A percentile compares a stretch with the other conserved stretches of the same genome.
Conservation (phyloP, 2,113 vertebrate genomes). For the Tychaedon coryphoeus region DNA sequence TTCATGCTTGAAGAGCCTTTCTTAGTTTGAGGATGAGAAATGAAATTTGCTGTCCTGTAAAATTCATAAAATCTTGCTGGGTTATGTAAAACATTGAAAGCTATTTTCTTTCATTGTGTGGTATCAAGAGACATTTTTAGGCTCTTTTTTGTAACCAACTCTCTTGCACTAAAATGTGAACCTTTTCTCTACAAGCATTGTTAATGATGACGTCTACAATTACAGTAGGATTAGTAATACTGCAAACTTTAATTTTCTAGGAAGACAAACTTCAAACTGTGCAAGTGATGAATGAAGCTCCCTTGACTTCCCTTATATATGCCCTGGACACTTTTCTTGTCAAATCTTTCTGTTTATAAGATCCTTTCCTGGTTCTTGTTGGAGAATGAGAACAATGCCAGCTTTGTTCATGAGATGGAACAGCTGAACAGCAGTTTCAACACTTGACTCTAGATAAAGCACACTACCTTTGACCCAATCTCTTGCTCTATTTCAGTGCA, state of each 20-base stretch:
- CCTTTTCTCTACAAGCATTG: background rate
- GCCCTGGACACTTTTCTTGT: background rate
- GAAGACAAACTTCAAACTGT: background rate
- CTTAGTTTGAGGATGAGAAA: background rate
- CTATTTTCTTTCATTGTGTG: background rate
- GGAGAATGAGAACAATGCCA: background rate
- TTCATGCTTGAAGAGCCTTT: conserved; percentile 18
- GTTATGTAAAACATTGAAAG: background rate
- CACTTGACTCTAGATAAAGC: background rate
- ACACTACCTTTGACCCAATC: background rate
- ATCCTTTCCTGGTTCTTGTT: background rate
- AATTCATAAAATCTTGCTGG: background rate
- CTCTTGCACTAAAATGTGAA: background rate
- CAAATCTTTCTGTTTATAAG: background rate
- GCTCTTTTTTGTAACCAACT: background rate
- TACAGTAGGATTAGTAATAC: background rate
- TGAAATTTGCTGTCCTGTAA: conserved; percentile 33
- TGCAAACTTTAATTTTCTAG: background rate
- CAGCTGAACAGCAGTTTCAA: background rate
- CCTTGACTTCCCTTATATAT: background rate
- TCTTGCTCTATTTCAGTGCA: conserved; percentile 78
- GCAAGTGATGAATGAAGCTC: background rate
- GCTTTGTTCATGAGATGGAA: background rate
- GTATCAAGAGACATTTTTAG: background rate
- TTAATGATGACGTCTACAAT: background rate